A percentile compares a stretch with the other conserved stretches of the same genome.
phyloP scores from a whole-genome alignment of 2,797 vertebrate genomes.

The Pelodytes ibericus region DNA sequence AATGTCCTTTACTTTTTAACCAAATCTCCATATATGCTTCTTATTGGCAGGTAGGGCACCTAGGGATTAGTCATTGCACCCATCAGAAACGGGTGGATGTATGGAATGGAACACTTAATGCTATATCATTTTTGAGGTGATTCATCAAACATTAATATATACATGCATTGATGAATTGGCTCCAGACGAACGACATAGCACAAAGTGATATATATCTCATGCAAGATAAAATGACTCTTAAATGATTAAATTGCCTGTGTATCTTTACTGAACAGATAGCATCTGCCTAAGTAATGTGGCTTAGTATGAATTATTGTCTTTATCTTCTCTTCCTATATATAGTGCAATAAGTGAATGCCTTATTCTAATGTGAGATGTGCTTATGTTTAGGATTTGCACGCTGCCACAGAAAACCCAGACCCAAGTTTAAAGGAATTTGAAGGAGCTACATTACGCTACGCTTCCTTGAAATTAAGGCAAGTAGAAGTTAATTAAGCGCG shows the following conservation, averaged over 20 bases:
- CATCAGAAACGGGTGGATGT: too few species aligned
- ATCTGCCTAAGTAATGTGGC: background rate
- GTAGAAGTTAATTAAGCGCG: background rate
- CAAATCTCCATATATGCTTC: too few species aligned
- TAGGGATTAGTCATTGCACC: too few species aligned
- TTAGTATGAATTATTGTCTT: conserved; percentile 23
- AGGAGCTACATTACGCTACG: conserved; percentile 91
- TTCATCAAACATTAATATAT: conserved; percentile 9
- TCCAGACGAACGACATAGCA: background rate
- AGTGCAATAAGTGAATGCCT: conserved; percentile 13
- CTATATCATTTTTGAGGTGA: background rate
- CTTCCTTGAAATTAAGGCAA: conserved; percentile 93
- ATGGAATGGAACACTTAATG: too few species aligned
- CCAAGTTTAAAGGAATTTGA: conserved; percentile 96
- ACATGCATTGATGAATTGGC: conserved; percentile 2
- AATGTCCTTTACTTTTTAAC: too few species aligned
- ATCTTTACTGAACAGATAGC: conserved; percentile 3
- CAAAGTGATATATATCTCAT: conserved; percentile 15
- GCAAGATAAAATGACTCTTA: background rate
- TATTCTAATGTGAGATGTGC: conserved; percentile 52
- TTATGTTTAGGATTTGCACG: conserved; percentile 84
- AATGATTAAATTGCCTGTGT: conserved; percentile 7
- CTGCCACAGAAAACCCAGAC: conserved; percentile 92
- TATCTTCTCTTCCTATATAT: conserved; percentile 31
- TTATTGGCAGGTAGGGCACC: too few species aligned